Percentiles rank a stretch among this genome's conserved stretches.
These are phyloP conservation scores for Mesorhabditis spiculigera DNA, from an alignment of 2,888 invertebrate species.

Conservation along the genomic window DNA sequence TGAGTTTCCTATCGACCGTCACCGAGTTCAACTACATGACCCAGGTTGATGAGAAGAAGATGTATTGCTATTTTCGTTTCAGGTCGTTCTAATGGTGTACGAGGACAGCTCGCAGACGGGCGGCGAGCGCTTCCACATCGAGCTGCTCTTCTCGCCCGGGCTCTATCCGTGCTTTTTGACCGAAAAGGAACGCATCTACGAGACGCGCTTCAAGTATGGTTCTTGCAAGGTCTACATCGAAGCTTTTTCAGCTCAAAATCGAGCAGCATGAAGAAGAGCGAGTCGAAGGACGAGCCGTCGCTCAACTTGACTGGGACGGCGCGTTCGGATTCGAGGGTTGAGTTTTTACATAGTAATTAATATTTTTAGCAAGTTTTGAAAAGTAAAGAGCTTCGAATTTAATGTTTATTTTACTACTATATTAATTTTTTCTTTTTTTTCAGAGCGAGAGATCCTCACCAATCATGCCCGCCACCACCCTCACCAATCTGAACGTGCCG, in stretches of 20 bases:
- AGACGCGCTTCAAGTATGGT: slow-evolving; percentile 83
- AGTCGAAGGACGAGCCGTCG: slow-evolving; percentile 5
- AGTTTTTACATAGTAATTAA: no score
- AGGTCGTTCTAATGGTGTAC: slow-evolving; percentile 90
- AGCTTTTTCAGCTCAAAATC: not conserved
- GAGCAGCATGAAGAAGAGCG: slow-evolving; percentile 2
- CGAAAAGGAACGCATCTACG: slow-evolving; percentile 55
- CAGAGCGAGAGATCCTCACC: not conserved
- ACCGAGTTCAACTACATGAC: slow-evolving; percentile 99
- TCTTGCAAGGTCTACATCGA: not conserved
- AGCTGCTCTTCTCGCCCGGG: slow-evolving; percentile 97
- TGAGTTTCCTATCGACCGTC: slow-evolving; percentile 96
- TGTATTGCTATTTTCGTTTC: not conserved
- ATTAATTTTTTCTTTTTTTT: no score
- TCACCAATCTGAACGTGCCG: not conserved
- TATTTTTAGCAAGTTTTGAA: no score
- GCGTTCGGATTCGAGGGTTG: not conserved
- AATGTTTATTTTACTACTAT: no score
- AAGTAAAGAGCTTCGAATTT: no score
- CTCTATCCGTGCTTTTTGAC: slow-evolving; percentile 60
- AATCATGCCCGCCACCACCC: not conserved
- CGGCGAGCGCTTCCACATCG: slow-evolving; percentile 81
- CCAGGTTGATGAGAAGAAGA: slow-evolving; percentile 68
- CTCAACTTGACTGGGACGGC: not conserved
- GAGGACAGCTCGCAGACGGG: slow-evolving; percentile 83